Percentiles rank a stretch among this genome's conserved stretches.
These are phyloP conservation scores for Dipodomys stephensi DNA, from an alignment of 2,113 vertebrate genomes.

Conservation along the genomic window DNA sequence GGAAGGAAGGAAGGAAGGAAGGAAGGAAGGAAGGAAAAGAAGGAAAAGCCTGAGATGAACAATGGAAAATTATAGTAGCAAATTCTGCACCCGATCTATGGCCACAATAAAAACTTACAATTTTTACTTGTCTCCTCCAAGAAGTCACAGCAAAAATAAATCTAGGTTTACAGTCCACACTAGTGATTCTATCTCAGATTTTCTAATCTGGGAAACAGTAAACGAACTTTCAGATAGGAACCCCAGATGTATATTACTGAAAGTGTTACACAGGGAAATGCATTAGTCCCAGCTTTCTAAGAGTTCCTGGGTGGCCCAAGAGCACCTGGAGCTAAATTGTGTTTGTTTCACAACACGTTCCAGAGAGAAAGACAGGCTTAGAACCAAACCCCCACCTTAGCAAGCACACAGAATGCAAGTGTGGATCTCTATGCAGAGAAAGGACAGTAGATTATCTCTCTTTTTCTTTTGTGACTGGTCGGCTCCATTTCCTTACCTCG, in stretches of 20 bases:
- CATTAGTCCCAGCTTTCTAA: slow-evolving; percentile 60
- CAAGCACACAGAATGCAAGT: not conserved
- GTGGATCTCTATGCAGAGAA: not conserved
- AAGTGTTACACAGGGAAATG: slow-evolving; percentile 19
- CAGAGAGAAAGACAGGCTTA: not conserved
- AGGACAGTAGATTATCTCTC: not conserved
- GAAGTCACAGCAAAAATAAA: slow-evolving; percentile 77
- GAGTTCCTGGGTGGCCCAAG: slow-evolving; percentile 13
- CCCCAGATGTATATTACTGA: slow-evolving; percentile 55
- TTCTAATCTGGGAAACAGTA: slow-evolving; percentile 80
- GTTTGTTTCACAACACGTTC: not conserved
- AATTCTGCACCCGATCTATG: slow-evolving; percentile 68
- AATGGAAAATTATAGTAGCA: slow-evolving; percentile 61
- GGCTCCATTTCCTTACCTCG: not conserved
- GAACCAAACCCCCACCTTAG: not conserved
- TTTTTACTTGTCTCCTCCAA: slow-evolving; percentile 79
- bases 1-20: too few relatives aligned
- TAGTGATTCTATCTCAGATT: slow-evolving; percentile 74
- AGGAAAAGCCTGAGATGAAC: slow-evolving; percentile 64
- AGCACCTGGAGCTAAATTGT: slow-evolving; percentile 21
- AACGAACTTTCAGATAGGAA: slow-evolving; percentile 71
- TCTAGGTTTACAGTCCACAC: slow-evolving; percentile 67
- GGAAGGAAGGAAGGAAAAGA: not conserved
- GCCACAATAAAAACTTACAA: slow-evolving; percentile 73
- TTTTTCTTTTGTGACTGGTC: not conserved